Conservation (phyloP, 2,113 vertebrate species). For the Cygnus atratus region DNA sequence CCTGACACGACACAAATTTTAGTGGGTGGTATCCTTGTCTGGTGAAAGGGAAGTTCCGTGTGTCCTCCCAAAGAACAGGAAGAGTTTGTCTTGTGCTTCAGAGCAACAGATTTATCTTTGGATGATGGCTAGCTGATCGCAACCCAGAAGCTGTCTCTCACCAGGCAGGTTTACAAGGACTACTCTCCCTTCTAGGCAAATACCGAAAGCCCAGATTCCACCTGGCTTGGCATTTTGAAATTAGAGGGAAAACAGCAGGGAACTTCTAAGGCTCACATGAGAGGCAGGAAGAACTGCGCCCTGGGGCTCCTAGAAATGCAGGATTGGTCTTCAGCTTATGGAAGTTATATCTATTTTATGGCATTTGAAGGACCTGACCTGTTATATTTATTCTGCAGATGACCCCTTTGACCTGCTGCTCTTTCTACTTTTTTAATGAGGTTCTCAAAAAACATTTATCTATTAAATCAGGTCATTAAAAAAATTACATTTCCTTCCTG, state of each 20-base stretch:
- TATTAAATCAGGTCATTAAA: conserved; percentile 52
- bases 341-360: conserved; percentile 19
- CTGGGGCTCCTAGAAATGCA: neutral
- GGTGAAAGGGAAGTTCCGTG: neutral
- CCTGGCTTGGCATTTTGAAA: conserved; percentile 19
- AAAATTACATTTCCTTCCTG: conserved; percentile 37
- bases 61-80: neutral
- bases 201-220: conserved; percentile 20
- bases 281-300: neutral
- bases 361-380: conserved; percentile 11
- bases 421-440: conserved; percentile 18
- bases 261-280: neutral
- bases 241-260: conserved; percentile 18
- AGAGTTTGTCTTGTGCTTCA: neutral
- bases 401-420: conserved; percentile 27
- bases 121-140: neutral
- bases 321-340: neutral
- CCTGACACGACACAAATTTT: neutral
- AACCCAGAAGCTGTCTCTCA: neutral
- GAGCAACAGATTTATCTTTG: neutral
- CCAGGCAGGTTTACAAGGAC: conserved; percentile 17
- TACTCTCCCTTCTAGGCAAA: conserved; percentile 45
- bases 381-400: conserved; percentile 48
- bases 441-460: conserved; percentile 45
- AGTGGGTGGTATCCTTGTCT: neutral